Percentiles rank a stretch among this genome's conserved stretches.
Evolutionary conservation across 2,113 vertebrate species (phyloP).

Genomic region (Oryctolagus cuniculus): DNA sequence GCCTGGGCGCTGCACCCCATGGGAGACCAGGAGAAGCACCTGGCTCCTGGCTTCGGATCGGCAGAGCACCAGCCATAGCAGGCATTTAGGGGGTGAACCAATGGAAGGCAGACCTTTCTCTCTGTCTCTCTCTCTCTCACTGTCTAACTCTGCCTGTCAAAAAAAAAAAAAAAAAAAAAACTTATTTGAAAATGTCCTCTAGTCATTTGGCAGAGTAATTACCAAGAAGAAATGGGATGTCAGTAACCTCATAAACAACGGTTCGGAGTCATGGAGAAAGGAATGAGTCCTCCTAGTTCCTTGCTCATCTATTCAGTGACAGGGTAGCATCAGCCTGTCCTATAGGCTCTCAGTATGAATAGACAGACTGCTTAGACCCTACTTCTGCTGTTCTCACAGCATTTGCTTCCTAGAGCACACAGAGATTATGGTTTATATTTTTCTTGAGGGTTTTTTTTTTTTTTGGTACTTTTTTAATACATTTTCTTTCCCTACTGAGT

Average conservation of each 20-base stretch:
- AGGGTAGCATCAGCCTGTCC: background rate
- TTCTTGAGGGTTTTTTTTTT: slow-evolving; percentile 11
- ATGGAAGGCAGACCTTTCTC: too few species aligned
- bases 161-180: slow-evolving; percentile 11
- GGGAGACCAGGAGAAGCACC: too few species aligned
- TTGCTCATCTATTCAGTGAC: background rate
- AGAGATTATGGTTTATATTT: background rate
- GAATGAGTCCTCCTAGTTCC: background rate
- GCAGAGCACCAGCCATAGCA: too few species aligned
- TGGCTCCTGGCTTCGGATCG: too few species aligned
- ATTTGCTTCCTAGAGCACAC: background rate
- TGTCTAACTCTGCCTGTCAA: too few species aligned
- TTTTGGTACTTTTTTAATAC: background rate
- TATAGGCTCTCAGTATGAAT: background rate
- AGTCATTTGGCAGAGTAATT: slow-evolving; percentile 33
- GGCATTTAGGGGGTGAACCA: too few species aligned
- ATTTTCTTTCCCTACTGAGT: background rate
- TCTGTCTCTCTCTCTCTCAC: too few species aligned
- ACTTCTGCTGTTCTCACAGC: background rate
- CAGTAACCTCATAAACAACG: background rate
- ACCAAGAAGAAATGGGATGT: slow-evolving; percentile 1
- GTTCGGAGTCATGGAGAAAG: background rate
- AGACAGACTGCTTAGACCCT: background rate
- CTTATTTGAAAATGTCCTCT: background rate
- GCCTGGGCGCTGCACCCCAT: too few species aligned